Evolutionary conservation across 2,113 vertebrate genomes (phyloP).

Genomic region (Cephalopterus ornatus): DNA sequence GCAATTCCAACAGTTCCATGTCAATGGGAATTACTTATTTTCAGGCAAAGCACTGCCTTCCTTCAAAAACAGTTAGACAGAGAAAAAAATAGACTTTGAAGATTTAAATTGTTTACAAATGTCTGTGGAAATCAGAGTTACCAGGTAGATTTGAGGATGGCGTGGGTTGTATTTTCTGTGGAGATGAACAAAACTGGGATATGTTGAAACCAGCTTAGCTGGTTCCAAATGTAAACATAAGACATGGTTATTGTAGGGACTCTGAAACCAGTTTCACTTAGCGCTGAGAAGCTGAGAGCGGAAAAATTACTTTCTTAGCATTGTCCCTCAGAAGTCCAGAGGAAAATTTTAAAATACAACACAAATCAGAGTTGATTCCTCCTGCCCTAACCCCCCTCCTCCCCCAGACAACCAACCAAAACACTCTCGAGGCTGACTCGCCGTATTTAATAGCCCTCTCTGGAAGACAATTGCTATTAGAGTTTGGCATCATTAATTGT

Average conservation of each 20-base stretch:
- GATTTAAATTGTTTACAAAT: not conserved
- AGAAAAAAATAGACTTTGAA: not conserved
- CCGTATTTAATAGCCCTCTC: not conserved
- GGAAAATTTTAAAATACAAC: not conserved
- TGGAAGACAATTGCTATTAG: not conserved
- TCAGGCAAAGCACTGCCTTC: not conserved
- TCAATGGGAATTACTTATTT: not conserved
- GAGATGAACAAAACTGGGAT: not conserved
- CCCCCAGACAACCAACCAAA: not conserved
- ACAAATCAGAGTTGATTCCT: not conserved
- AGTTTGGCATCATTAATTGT: not conserved
- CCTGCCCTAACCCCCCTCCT: not conserved
- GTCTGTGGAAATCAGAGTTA: not conserved
- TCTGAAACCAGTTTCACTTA: not conserved
- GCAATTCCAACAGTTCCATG: not conserved
- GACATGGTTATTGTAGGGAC: not conserved
- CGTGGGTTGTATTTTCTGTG: not conserved
- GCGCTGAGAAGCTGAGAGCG: not conserved
- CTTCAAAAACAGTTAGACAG: not conserved
- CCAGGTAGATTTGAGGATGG: not conserved
- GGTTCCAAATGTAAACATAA: not conserved
- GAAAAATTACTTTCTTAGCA: not conserved
- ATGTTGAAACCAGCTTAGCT: constrained; percentile 7
- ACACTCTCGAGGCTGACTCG: not conserved
- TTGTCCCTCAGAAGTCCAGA: not conserved